phyloP scores from a whole-genome alignment of 2,113 vertebrate species.

The Atrichornis clamosus region DNA sequence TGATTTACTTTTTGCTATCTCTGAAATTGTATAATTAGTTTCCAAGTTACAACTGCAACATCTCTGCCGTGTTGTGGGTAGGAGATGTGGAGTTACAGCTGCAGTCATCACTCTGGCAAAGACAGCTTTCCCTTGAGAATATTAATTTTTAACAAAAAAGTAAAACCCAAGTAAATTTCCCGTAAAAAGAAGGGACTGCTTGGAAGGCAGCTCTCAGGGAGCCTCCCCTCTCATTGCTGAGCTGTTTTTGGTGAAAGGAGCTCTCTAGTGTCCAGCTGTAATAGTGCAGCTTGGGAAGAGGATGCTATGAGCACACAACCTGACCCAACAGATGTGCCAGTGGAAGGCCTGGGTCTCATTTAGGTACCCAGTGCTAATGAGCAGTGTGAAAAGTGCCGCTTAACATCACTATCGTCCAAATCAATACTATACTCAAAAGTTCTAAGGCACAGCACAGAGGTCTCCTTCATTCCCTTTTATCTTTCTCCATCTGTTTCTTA shows the following conservation, averaged over 20 bases:
- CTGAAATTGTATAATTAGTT: constrained; percentile 30
- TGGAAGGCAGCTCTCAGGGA: neutral
- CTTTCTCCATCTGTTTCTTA: neutral
- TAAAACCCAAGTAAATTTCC: neutral
- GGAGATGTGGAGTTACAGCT: neutral
- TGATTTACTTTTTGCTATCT: constrained; percentile 49
- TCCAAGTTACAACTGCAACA: neutral
- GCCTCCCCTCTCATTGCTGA: neutral
- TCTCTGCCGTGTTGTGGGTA: neutral
- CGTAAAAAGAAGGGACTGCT: neutral
- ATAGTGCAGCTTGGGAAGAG: neutral
- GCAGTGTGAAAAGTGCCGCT: neutral
- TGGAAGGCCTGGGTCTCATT: neutral
- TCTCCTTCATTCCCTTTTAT: neutral
- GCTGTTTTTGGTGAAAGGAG: constrained; percentile 33
- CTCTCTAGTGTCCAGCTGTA: constrained; percentile 7
- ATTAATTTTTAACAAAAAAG: neutral
- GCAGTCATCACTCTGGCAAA: neutral
- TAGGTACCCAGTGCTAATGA: neutral
- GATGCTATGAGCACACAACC: neutral
- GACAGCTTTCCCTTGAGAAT: neutral
- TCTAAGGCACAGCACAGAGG: neutral
- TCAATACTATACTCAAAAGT: neutral
- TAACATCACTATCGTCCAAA: neutral
- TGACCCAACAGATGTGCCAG: neutral